A percentile compares a stretch with the other conserved stretches of the same genome.
Conservation (phyloP, 2,113 vertebrate genomes). For the Sphyrna mokarran region DNA sequence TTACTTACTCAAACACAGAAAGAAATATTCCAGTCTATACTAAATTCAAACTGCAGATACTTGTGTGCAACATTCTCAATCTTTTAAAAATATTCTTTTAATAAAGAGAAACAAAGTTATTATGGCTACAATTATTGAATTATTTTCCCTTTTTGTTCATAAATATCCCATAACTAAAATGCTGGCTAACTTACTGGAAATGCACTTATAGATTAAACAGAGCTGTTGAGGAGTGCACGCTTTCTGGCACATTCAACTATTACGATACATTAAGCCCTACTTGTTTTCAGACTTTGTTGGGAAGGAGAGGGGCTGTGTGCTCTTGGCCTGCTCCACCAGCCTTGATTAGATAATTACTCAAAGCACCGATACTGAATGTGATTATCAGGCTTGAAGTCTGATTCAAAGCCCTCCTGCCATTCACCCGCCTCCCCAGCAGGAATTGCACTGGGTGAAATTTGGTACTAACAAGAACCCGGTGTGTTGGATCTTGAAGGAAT, state of each 20-base stretch:
- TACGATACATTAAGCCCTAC: neutral
- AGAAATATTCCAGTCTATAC: neutral
- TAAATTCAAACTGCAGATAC: neutral
- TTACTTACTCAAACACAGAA: neutral
- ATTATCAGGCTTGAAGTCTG: too few relatives aligned
- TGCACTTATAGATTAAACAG: neutral
- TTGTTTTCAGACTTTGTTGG: neutral
- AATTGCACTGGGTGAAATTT: too few relatives aligned
- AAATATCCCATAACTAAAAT: neutral
- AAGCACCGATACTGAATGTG: too few relatives aligned
- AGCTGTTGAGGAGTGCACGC: neutral
- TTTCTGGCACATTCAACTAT: neutral
- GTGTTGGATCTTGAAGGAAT: too few relatives aligned
- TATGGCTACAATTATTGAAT: neutral
- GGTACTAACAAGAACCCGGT: too few relatives aligned
- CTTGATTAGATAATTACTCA: too few relatives aligned
- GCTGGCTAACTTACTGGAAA: neutral
- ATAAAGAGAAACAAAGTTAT: neutral
- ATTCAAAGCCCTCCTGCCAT: too few relatives aligned
- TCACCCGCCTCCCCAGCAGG: too few relatives aligned
- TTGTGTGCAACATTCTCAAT: neutral
- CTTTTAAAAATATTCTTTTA: neutral
- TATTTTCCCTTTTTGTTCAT: neutral
- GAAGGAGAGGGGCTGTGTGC: too few relatives aligned
- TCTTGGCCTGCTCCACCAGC: too few relatives aligned